Evolutionary conservation across 2,797 vertebrate species (phyloP).

Genomic region (Staurois parvus): DNA sequence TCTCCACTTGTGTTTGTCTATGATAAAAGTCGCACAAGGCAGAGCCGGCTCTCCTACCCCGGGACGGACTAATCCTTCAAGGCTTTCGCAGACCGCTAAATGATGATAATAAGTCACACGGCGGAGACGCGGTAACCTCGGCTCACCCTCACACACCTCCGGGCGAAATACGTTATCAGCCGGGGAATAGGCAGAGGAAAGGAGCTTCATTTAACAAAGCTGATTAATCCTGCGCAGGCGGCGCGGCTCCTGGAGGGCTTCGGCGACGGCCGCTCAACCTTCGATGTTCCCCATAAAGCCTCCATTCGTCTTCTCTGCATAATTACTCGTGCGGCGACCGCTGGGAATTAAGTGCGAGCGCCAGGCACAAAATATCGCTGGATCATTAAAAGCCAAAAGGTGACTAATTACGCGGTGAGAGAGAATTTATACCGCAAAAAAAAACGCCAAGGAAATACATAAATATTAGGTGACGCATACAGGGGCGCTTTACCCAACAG

Average conservation of each 20-base stretch:
- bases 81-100: slow-evolving; percentile 23
- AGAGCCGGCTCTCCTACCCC: not conserved
- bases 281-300: not conserved
- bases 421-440: too few species aligned
- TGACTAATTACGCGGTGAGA: not conserved
- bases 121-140: slow-evolving; percentile 18
- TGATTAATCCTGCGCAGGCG: slow-evolving; percentile 48
- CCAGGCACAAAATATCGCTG: not conserved
- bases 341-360: not conserved
- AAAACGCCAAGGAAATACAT: not conserved
- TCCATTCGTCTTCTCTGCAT: not conserved
- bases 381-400: not conserved
- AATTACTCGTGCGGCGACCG: not conserved
- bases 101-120: slow-evolving; percentile 26
- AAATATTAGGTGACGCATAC: too few species aligned
- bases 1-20: too few species aligned
- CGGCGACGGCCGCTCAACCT: not conserved
- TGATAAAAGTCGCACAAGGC: too few species aligned
- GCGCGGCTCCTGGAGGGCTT: not conserved
- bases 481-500: too few species aligned
- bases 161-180: slow-evolving; percentile 51
- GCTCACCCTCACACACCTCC: slow-evolving; percentile 15
- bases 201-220: slow-evolving; percentile 50
- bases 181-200: not conserved
- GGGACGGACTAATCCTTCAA: not conserved